Evolutionary conservation across 2,888 invertebrate genomes (phyloP).

Genomic region (Anoplius nigerrimus): DNA sequence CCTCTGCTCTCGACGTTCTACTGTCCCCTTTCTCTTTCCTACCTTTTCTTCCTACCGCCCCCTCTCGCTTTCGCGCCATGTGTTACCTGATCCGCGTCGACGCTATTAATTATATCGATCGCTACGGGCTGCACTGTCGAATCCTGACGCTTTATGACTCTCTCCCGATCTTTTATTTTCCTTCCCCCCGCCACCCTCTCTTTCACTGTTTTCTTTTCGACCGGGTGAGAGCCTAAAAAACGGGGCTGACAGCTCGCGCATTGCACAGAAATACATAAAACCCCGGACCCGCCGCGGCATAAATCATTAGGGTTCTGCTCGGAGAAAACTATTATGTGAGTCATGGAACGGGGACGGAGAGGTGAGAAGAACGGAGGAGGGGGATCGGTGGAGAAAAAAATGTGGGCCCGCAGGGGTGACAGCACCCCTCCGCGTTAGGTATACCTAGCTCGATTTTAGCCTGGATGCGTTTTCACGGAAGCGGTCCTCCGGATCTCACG

Average conservation of each 20-base stretch:
- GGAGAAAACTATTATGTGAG: constrained; percentile 71
- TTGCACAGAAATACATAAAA: constrained; percentile 70
- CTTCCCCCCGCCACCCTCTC: constrained; percentile 11
- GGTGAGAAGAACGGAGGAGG: constrained; percentile 28
- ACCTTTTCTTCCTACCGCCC: constrained; percentile 39
- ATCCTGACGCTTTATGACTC: constrained; percentile 54
- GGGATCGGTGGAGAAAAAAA: constrained; percentile 34
- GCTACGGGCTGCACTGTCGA: constrained; percentile 58
- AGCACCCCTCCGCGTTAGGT: constrained; percentile 30
- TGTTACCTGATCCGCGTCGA: constrained; percentile 70
- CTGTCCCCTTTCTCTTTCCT: neutral
- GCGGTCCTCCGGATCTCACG: no score
- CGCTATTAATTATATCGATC: constrained; percentile 74
- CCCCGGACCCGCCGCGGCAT: constrained; percentile 57
- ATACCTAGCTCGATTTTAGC: no score
- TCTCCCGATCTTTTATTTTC: constrained; percentile 36
- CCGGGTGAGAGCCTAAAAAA: constrained; percentile 69
- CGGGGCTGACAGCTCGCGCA: constrained; percentile 50
- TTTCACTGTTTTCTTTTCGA: constrained; percentile 22
- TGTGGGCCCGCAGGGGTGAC: constrained; percentile 44
- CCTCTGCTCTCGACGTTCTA: constrained; percentile 5
- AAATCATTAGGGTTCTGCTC: constrained; percentile 69
- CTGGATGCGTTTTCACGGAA: no score
- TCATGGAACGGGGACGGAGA: constrained; percentile 61
- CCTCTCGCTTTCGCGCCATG: constrained; percentile 64